phyloP scores from a whole-genome alignment of 2,797 vertebrate genomes.

The Scarus forsteni region DNA sequence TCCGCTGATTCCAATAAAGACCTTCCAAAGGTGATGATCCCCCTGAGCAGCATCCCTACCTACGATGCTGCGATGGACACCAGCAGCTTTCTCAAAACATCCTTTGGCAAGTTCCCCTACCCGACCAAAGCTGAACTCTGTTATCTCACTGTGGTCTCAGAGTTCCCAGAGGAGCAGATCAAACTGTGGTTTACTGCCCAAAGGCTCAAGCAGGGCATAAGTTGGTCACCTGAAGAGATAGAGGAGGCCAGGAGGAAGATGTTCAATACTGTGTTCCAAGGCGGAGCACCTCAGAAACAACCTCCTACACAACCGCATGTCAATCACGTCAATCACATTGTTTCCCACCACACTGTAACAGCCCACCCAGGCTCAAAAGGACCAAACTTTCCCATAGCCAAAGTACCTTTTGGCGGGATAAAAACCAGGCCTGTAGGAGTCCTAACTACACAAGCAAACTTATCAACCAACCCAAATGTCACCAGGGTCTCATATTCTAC shows the following conservation, averaged over 20 bases:
- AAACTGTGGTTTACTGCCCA: constrained; percentile 99
- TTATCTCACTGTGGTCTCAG: constrained; percentile 97
- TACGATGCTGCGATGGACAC: constrained; percentile 97
- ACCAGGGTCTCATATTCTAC: constrained; percentile 86
- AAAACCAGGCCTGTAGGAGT: constrained; percentile 87
- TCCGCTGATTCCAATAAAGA: constrained; percentile 86
- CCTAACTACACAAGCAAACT: constrained; percentile 87
- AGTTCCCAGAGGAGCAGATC: constrained; percentile 98
- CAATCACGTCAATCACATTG: constrained; percentile 85
- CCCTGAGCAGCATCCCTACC: constrained; percentile 97
- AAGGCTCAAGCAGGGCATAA: constrained; percentile 97
- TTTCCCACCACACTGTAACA: constrained; percentile 87
- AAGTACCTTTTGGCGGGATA: constrained; percentile 88
- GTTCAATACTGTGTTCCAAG: constrained; percentile 98
- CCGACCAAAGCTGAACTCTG: constrained; percentile 98
- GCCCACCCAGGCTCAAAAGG: constrained; percentile 86
- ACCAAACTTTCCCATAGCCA: constrained; percentile 86
- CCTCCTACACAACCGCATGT: constrained; percentile 81
- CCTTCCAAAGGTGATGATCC: constrained; percentile 99
- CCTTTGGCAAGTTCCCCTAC: constrained; percentile 98
- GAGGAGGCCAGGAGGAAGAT: constrained; percentile 98
- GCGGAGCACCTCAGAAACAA: constrained; percentile 85
- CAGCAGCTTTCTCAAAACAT: constrained; percentile 97
- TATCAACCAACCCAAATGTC: constrained; percentile 89
- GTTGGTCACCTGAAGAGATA: constrained; percentile 98